Base-by-base conservation (phyloP, 37 sponge, comb jelly and placozoan genomes). In the Dysidea cf. avara region DNA sequence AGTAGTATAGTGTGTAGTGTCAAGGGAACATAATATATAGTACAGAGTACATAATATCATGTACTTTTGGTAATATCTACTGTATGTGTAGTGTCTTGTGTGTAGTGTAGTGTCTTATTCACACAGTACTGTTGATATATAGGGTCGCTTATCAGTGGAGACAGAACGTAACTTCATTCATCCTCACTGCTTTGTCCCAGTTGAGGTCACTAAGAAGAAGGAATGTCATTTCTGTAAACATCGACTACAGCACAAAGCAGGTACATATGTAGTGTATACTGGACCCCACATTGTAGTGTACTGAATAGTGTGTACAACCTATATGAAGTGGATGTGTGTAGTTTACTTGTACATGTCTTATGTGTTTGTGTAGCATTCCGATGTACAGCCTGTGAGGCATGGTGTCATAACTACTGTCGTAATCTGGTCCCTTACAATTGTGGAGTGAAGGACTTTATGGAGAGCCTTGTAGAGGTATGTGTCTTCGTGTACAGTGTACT, bases 191-290 rank as follows among this genome's bases (percentile, higher is more conserved):
- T 94, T 94, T 66, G 67, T 62, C 3, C 31, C 69, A 29, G 29
- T 65, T 18, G 43, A 38, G 13, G 33, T 57, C 28, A 65, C 18
- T 3, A 30, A 18, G 0, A 64, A 12, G 6, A 31, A 68, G 6
- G 81, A 71, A 53, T 89, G 90, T 57, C 57, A 39, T 38, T 89
- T 79, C 68, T 89, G 90, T 69, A 84, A 89, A 24, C 86, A 84
- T 65, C 54, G 61, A 37, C 72, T 89, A 39, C 29, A 5, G 37
- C 25, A 49, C 22, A 64, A 49, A 30, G 25, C 61, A 69, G 84
- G 84, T 77, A 60, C 30, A n/a, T 64, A 14, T 14, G n/a, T n/a
- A n/a, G n/a, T n/a, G n/a, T n/a, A n/a, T n/a, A n/a, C n/a, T n/a
- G n/a, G n/a, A n/a, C n/a, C n/a, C n/a, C n/a, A n/a, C n/a, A n/a